Conservation (phyloP, 2,888 invertebrate genomes). For the Acanthosepion esculentum region DNA sequence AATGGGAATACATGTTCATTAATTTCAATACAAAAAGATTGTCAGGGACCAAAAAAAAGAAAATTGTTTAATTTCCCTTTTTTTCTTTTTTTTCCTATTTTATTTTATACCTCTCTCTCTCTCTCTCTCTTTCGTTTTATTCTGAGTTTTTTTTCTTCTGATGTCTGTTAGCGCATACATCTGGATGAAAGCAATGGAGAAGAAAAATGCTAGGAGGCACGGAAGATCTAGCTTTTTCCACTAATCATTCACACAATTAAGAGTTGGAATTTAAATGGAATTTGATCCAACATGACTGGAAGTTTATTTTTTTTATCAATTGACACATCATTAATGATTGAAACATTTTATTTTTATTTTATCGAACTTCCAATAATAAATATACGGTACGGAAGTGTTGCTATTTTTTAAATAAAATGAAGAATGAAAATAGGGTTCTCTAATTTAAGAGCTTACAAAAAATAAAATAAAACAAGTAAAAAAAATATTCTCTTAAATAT, state of each 20-base stretch:
- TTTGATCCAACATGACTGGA: background rate
- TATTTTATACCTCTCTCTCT: background rate
- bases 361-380: background rate
- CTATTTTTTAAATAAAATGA: no score
- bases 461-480: no score
- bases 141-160: background rate
- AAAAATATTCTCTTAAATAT: no score
- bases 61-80: background rate
- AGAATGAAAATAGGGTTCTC: no score
- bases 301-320: background rate
- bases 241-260: background rate
- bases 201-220: no score
- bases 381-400: no score
- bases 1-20: no score
- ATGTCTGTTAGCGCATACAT: no score
- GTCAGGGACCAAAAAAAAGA: no score
- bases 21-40: no score
- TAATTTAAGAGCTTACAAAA: no score
- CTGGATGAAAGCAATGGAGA: no score
- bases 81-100: background rate
- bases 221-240: background rate
- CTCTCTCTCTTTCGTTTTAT: background rate
- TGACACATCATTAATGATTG: background rate
- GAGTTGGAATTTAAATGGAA: background rate
- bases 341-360: background rate